Evolutionary conservation across 35 echinoderm and acorn worm genomes (phyloP), one percentile per base, ranked within the genome.

Genomic region (Heliocidaris tuberculata): DNA sequence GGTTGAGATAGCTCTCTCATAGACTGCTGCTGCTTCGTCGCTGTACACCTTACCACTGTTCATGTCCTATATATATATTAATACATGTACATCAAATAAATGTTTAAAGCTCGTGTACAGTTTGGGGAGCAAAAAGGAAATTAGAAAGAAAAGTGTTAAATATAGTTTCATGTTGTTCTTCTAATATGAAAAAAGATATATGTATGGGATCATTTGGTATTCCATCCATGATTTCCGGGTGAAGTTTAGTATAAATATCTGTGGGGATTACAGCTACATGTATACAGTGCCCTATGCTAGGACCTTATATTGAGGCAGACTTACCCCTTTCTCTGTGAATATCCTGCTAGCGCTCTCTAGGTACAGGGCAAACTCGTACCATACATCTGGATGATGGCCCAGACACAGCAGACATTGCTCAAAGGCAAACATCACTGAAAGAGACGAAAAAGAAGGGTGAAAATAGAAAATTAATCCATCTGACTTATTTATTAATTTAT

Each of bases 41-140:
- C 97, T 99, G 98, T 97, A 99, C 59, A 99, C 97, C 91, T 97
- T 99, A 16, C 97, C 97, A 97, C 97, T 99, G 95, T 99, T 99
- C 95, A 99, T 97, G 48, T 99, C 98, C 98, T 99, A 90, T 1
- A 78, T 78, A 56, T 92, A 93, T 89, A 30, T n/a, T n/a, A 89
- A 89, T 89, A 27, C 13, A 89, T 89, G 6, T 89, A 27, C 13
- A 89, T 89, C 0, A 59, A 94, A 49, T 29, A 93, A n/a, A n/a
- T n/a, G n/a, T n/a, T n/a, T n/a, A n/a, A n/a, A n/a, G n/a, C n/a
- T n/a, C n/a, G n/a, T n/a, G n/a, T n/a, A n/a, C n/a, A n/a, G n/a
- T n/a, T n/a, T n/a, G n/a, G n/a, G n/a, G n/a, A n/a, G n/a, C n/a
- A n/a, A n/a, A n/a, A n/a, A n/a, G n/a, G n/a, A n/a, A n/a, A n/a